Conservation (phyloP, 2,113 vertebrate species). For the Aspidoscelis tigris region DNA sequence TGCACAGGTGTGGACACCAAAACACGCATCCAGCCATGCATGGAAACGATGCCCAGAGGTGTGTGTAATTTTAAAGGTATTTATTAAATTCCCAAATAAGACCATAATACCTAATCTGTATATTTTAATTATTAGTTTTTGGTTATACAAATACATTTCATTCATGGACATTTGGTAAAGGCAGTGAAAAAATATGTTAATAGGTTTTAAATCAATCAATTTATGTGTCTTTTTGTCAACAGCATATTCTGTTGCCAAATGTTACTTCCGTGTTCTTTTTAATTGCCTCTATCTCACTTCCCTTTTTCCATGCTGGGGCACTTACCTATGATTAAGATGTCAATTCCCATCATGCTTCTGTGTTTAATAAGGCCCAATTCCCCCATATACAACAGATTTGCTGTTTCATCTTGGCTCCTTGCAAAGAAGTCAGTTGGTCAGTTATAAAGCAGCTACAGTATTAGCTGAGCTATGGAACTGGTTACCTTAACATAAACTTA, state of each 20-base stretch:
- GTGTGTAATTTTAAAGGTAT: too few relatives aligned
- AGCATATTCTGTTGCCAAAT: background rate
- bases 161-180: background rate
- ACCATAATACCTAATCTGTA: too few relatives aligned
- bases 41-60: too few relatives aligned
- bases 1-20: too few relatives aligned
- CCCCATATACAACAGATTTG: background rate
- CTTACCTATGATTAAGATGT: background rate
- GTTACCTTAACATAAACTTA: too few relatives aligned
- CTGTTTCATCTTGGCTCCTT: background rate
- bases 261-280: conserved; percentile 16
- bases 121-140: too few relatives aligned
- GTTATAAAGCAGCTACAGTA: too few relatives aligned
- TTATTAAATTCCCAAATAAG: too few relatives aligned
- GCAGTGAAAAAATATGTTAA: background rate
- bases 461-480: too few relatives aligned
- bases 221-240: background rate
- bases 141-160: too few relatives aligned
- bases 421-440: background rate
- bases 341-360: background rate
- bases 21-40: too few relatives aligned
- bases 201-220: background rate
- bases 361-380: background rate
- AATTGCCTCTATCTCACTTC: background rate
- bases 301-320: background rate